A percentile compares a stretch with the other conserved stretches of the same genome.
phyloP scores from a whole-genome alignment of 2,797 vertebrate genomes.

The Periophthalmus magnuspinnatus region DNA sequence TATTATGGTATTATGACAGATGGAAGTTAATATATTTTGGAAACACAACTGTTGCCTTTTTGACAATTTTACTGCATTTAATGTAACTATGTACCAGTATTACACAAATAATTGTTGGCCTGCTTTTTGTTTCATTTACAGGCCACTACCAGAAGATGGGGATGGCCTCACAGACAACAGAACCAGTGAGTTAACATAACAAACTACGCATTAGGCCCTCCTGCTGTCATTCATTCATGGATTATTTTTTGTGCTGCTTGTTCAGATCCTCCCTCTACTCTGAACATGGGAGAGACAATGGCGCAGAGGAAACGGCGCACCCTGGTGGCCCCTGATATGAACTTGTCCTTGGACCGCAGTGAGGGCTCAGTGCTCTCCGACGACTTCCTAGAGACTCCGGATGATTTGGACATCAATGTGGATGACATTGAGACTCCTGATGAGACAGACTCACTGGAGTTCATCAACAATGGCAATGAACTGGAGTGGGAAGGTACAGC shows the following conservation, averaged over 20 bases:
- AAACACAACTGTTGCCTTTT: not conserved
- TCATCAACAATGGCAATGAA: conserved; percentile 91
- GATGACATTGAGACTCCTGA: conserved; percentile 97
- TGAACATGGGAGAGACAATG: conserved; percentile 77
- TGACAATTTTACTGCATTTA: not conserved
- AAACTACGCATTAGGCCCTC: not conserved
- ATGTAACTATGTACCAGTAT: not conserved
- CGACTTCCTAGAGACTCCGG: conserved; percentile 92
- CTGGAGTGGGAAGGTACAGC: conserved; percentile 94
- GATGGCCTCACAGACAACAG: conserved; percentile 81
- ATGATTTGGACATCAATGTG: conserved; percentile 95
- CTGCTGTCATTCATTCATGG: not conserved
- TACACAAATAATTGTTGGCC: not conserved
- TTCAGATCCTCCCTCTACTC: conserved; percentile 85
- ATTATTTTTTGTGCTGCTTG: not conserved
- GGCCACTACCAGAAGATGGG: conserved; percentile 88
- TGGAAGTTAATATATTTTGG: no score
- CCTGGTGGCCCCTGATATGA: conserved; percentile 92
- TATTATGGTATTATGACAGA: not conserved
- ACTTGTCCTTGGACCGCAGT: conserved; percentile 95
- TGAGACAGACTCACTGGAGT: conserved; percentile 94
- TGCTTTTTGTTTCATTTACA: conserved; percentile 45
- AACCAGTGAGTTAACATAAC: conserved; percentile 78
- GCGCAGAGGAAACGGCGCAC: conserved; percentile 88
- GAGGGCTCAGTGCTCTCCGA: conserved; percentile 94